These are phyloP conservation scores for Philypnodon macrostomus DNA, from an alignment of 2,797 vertebrate genomes.

Conservation along the genomic window DNA sequence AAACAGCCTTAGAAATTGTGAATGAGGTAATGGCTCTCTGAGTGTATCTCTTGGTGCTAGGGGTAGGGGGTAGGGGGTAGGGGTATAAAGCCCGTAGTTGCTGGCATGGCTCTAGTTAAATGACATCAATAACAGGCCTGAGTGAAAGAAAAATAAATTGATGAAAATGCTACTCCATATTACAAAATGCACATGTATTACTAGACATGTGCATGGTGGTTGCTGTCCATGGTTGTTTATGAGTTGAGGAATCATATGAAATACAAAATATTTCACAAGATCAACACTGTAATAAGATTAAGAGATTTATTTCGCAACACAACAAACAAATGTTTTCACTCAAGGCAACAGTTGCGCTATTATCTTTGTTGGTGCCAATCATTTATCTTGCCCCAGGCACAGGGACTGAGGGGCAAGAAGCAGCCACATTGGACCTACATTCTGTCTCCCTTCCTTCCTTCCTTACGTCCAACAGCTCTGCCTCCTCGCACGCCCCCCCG, in stretches of 20 bases:
- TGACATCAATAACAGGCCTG: too few species aligned
- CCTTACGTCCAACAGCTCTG: slow-evolving; percentile 44
- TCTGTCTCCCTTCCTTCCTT: slow-evolving; percentile 27
- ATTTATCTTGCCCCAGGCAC: slow-evolving; percentile 47
- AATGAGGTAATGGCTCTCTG: too few species aligned
- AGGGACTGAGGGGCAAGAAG: slow-evolving; percentile 40
- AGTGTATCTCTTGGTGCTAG: too few species aligned
- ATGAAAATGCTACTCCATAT: too few species aligned
- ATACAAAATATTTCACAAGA: slow-evolving; percentile 25
- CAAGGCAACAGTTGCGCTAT: slow-evolving; percentile 24
- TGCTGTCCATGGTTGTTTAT: slow-evolving; percentile 39
- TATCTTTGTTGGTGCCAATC: slow-evolving; percentile 54
- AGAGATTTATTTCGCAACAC: slow-evolving; percentile 30
- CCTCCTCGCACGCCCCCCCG: slow-evolving; percentile 24
- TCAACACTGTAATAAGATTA: slow-evolving; percentile 40
- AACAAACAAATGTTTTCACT: slow-evolving; percentile 26
- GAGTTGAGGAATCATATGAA: slow-evolving; percentile 34
- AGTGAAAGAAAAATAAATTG: too few species aligned
- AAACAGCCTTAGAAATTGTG: too few species aligned
- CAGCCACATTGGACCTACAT: slow-evolving; percentile 51
- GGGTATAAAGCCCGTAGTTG: too few species aligned
- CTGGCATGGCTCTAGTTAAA: too few species aligned
- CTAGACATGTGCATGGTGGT: slow-evolving; percentile 2
- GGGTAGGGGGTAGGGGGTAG: too few species aligned
- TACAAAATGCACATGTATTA: too few species aligned